Conservation (phyloP, 2,888 invertebrate species). For the Tromatobia lineatoria region DNA sequence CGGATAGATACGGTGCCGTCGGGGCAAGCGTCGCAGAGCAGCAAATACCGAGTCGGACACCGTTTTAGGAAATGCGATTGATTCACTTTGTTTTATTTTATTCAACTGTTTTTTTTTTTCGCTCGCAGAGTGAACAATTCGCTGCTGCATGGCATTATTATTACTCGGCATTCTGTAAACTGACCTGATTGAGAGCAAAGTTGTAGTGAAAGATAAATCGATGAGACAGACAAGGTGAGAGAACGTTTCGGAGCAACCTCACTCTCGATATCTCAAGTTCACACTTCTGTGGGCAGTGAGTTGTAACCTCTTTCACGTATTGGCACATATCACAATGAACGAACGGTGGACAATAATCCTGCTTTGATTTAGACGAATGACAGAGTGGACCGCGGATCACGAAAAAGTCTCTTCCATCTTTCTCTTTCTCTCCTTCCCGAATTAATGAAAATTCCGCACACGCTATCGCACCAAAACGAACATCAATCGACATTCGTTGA, state of each 20-base stretch:
- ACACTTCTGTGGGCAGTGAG: slow-evolving; percentile 56
- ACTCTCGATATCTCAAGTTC: slow-evolving; percentile 24
- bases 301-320: slow-evolving; percentile 55
- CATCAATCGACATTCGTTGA: slow-evolving; percentile 47
- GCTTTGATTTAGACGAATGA: slow-evolving; percentile 45
- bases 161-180: slow-evolving; percentile 49
- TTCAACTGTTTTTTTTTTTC: background rate
- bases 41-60: slow-evolving; percentile 16
- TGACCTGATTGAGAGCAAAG: slow-evolving; percentile 62
- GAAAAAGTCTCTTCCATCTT: slow-evolving; percentile 36
- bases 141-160: slow-evolving; percentile 46
- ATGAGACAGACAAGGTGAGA: slow-evolving; percentile 23
- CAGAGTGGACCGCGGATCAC: slow-evolving; percentile 63
- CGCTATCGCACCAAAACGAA: slow-evolving; percentile 48
- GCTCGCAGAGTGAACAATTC: slow-evolving; percentile 28
- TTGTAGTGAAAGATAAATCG: slow-evolving; percentile 30
- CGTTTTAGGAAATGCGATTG: slow-evolving; percentile 63
- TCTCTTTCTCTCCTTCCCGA: slow-evolving; percentile 4
- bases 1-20: slow-evolving; percentile 55
- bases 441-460: slow-evolving; percentile 36
- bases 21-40: slow-evolving; percentile 44
- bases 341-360: slow-evolving; percentile 69
- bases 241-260: slow-evolving; percentile 21
- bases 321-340: slow-evolving; percentile 78
- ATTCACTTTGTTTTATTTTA: slow-evolving; percentile 40